Conservation (phyloP, 2,888 invertebrate genomes). For the Apotomis turbidana region DNA sequence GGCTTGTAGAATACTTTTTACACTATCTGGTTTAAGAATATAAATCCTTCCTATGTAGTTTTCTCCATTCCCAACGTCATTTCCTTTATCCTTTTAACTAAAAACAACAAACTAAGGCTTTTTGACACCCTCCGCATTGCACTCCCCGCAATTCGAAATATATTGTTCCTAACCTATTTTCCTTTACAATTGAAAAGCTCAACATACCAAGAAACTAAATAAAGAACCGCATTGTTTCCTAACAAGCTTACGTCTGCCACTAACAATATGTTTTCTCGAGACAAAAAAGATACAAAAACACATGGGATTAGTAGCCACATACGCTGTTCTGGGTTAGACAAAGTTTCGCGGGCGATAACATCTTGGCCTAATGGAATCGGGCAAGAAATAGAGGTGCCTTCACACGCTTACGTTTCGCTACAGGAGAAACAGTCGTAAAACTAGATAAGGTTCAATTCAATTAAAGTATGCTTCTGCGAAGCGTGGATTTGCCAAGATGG, state of each 20-base stretch:
- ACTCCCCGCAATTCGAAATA: neutral
- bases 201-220: slow-evolving; percentile 30
- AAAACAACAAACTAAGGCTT: neutral
- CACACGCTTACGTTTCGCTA: slow-evolving; percentile 14
- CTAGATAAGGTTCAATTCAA: slow-evolving; percentile 9
- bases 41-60: too few species aligned
- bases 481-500: too few species aligned
- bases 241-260: slow-evolving; percentile 27
- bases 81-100: neutral
- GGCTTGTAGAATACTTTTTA: too few species aligned
- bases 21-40: too few species aligned
- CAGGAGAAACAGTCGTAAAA: slow-evolving; percentile 4
- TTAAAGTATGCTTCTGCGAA: neutral
- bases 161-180: slow-evolving; percentile 10
- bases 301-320: slow-evolving; percentile 4
- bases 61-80: too few species aligned
- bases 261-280: slow-evolving; percentile 19
- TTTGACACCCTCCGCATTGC: neutral
- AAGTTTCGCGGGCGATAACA: slow-evolving; percentile 1
- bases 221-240: slow-evolving; percentile 27
- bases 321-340: neutral
- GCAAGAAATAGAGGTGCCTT: slow-evolving; percentile 18
- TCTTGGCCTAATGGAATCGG: slow-evolving; percentile 26
- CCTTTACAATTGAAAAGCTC: slow-evolving; percentile 19
- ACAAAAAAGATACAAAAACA: neutral